Percentiles rank a stretch among this genome's conserved stretches.
These are phyloP conservation scores for Pelusios castaneus DNA, from an alignment of 2,113 vertebrate species.

Conservation along the genomic window DNA sequence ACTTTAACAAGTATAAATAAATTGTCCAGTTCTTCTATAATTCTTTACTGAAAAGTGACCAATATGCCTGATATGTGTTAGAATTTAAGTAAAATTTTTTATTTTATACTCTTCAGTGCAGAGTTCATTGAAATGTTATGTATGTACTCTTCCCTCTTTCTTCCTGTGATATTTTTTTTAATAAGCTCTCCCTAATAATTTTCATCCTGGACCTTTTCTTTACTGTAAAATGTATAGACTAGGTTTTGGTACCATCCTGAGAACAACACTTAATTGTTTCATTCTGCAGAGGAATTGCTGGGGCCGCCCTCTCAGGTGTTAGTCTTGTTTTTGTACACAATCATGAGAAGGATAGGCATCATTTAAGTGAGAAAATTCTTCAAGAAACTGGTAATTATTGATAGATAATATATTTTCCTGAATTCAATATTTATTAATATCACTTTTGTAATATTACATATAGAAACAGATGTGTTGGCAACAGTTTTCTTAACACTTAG, in stretches of 20 bases:
- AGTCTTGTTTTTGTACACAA: not conserved
- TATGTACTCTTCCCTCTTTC: not conserved
- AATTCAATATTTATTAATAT: not conserved
- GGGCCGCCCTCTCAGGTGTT: not conserved
- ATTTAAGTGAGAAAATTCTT: not conserved
- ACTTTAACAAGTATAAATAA: conserved; percentile 21
- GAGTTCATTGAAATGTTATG: not conserved
- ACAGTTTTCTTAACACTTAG: not conserved
- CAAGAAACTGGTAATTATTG: not conserved
- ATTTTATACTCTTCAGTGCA: not conserved
- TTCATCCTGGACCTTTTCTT: not conserved
- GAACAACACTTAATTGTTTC: not conserved
- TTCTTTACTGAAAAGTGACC: conserved; percentile 29
- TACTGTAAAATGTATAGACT: not conserved
- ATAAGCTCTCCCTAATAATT: not conserved
- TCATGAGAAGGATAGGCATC: not conserved
- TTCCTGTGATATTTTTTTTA: not conserved
- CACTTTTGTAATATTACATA: not conserved
- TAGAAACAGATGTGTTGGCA: not conserved
- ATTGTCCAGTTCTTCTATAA: conserved; percentile 5
- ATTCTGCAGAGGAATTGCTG: not conserved
- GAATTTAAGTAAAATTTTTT: conserved; percentile 34
- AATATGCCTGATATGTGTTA: conserved; percentile 15
- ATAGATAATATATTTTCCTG: not conserved
- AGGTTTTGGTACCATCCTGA: not conserved